A percentile compares a stretch with the other conserved stretches of the same genome.
Evolutionary conservation across 2,797 vertebrate species (phyloP).

Genomic region (Antennarius maculatus): DNA sequence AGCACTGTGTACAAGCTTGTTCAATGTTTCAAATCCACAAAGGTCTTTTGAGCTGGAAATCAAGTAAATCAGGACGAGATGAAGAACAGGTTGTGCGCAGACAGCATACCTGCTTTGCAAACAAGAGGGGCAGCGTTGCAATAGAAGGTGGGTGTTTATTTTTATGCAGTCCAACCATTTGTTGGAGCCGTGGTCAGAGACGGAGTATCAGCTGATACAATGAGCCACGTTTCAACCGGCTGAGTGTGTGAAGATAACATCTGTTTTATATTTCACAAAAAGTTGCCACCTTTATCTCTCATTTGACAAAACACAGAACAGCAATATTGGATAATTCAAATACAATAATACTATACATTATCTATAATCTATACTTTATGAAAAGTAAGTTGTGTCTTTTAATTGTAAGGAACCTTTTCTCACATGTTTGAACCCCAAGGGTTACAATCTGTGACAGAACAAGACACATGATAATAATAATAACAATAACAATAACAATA

Average conservation of each 20-base stretch:
- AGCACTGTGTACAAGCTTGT: background rate
- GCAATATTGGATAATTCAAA: too few relatives aligned
- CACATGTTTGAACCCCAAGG: too few relatives aligned
- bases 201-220: constrained; percentile 31
- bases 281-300: too few relatives aligned
- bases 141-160: constrained; percentile 44
- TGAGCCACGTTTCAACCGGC: constrained; percentile 43
- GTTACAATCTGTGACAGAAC: too few relatives aligned
- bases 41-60: constrained; percentile 6
- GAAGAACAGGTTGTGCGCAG: constrained; percentile 23
- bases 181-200: constrained; percentile 37
- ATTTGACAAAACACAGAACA: background rate
- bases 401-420: too few relatives aligned
- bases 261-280: background rate
- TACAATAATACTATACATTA: too few relatives aligned
- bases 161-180: constrained; percentile 51
- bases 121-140: constrained; percentile 48
- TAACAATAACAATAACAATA: too few relatives aligned
- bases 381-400: too few relatives aligned
- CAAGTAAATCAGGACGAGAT: constrained; percentile 30
- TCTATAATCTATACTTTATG: too few relatives aligned
- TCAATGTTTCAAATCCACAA: constrained; percentile 11
- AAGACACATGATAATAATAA: too few relatives aligned
- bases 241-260: constrained; percentile 20
- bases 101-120: constrained; percentile 25